Conservation (phyloP, 2,113 vertebrate species). For the Pseudopodoces humilis region DNA sequence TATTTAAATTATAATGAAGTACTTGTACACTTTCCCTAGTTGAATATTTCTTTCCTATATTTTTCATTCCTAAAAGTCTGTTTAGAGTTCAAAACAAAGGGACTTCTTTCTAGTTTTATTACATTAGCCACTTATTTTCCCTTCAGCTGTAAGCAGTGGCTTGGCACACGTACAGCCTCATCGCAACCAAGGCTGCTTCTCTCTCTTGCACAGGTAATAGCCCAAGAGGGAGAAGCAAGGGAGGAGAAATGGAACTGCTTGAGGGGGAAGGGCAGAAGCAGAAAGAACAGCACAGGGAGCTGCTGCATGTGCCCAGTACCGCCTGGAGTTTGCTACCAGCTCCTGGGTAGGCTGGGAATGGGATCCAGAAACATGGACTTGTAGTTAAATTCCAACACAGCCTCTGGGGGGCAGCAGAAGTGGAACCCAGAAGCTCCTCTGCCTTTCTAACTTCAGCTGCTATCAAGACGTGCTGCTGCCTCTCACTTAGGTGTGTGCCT, state of each 20-base stretch:
- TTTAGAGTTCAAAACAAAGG: not conserved
- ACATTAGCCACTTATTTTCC: not conserved
- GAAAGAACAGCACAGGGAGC: not conserved
- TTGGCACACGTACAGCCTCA: not conserved
- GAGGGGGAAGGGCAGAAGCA: not conserved
- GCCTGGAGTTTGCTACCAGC: not conserved
- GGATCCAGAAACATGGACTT: accelerated
- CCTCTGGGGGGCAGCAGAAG: not conserved
- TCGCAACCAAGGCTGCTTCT: not conserved
- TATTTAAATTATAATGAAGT: not conserved
- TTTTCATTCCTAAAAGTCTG: not conserved
- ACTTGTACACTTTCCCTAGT: not conserved
- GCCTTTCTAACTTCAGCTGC: not conserved
- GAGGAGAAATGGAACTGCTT: not conserved
- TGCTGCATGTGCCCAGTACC: accelerated
- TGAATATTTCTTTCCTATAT: not conserved
- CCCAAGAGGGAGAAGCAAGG: not conserved
- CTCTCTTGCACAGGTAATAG: not conserved
- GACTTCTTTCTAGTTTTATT: not conserved
- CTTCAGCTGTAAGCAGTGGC: not conserved
- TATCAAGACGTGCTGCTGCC: accelerated
- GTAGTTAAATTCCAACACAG: not conserved
- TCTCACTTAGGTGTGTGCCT: not conserved
- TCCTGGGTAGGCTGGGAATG: accelerated
- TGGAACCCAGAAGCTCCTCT: not conserved